These are phyloP conservation scores for Brachyrhaphis roseni DNA, from an alignment of 2,797 vertebrate species.

Conservation along the genomic window DNA sequence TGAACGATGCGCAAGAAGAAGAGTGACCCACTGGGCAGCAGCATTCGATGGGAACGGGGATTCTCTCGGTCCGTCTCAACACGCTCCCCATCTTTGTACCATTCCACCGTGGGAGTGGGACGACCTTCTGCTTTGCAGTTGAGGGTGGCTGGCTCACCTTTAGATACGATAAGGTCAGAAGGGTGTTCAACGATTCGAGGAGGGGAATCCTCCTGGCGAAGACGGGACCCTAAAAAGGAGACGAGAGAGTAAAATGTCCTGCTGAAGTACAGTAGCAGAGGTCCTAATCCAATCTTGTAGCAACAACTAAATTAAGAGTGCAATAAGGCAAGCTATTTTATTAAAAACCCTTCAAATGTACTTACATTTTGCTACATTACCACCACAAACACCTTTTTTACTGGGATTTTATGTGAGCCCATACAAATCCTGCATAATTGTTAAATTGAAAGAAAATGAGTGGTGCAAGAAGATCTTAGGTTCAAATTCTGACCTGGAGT, in stretches of 20 bases:
- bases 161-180: slow-evolving; percentile 96
- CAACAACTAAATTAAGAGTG: neutral
- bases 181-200: slow-evolving; percentile 96
- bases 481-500: neutral
- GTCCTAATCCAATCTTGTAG: neutral
- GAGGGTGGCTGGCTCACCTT: slow-evolving; percentile 95
- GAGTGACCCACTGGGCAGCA: slow-evolving; percentile 94
- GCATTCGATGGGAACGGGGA: slow-evolving; percentile 94
- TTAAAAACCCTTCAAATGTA: neutral
- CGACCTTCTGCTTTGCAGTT: slow-evolving; percentile 98
- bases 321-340: neutral
- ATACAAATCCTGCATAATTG: neutral
- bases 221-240: slow-evolving; percentile 86
- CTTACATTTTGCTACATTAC: neutral
- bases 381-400: neutral
- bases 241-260: neutral
- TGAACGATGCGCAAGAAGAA: slow-evolving; percentile 97
- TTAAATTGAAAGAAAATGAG: neutral
- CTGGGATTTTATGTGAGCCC: neutral
- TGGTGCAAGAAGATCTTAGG: neutral
- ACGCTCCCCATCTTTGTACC: slow-evolving; percentile 96
- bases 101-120: slow-evolving; percentile 92
- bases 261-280: slow-evolving; percentile 11
- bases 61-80: slow-evolving; percentile 96
- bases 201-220: slow-evolving; percentile 94